Percentiles rank a stretch among this genome's conserved stretches.
phyloP scores from a whole-genome alignment of 2,113 vertebrate species.

The Eublepharis macularius region DNA sequence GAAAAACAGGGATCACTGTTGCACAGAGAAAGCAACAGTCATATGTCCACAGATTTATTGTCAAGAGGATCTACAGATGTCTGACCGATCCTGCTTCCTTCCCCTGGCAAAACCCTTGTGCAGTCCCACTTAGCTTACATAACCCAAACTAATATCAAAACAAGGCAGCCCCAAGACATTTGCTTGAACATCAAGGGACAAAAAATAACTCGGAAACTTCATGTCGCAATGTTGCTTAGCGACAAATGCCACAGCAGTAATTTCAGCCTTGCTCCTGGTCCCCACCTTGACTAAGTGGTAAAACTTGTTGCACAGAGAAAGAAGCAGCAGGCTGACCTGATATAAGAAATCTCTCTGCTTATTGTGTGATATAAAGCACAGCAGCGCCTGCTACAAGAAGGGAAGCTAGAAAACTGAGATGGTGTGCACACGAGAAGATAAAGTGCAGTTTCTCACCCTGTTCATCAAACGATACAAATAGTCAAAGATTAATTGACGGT shows the following conservation, averaged over 20 bases:
- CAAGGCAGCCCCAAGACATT: conserved; percentile 1
- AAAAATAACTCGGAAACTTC: not conserved
- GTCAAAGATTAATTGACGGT: not conserved
- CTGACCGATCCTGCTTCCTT: too few relatives aligned
- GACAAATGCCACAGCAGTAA: not conserved
- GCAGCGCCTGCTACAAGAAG: rapidly evolving
- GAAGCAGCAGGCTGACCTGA: not conserved
- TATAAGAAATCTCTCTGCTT: not conserved
- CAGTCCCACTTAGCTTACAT: not conserved
- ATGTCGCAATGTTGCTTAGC: not conserved
- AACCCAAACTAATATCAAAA: not conserved
- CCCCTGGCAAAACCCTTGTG: not conserved
- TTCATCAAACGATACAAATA: not conserved
- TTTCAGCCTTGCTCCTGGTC: not conserved
- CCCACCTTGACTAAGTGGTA: not conserved
- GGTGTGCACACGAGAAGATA: not conserved
- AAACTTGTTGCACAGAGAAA: too few relatives aligned
- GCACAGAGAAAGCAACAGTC: too few relatives aligned
- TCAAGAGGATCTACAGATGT: not conserved
- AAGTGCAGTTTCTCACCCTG: not conserved
- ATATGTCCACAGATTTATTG: not conserved
- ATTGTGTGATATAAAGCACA: not conserved
- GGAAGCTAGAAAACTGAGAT: not conserved
- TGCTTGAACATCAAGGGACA: not conserved
- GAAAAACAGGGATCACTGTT: too few relatives aligned